These are phyloP conservation scores for Metacarcinus magister DNA, from an alignment of 2,888 invertebrate genomes.

Conservation along the genomic window DNA sequence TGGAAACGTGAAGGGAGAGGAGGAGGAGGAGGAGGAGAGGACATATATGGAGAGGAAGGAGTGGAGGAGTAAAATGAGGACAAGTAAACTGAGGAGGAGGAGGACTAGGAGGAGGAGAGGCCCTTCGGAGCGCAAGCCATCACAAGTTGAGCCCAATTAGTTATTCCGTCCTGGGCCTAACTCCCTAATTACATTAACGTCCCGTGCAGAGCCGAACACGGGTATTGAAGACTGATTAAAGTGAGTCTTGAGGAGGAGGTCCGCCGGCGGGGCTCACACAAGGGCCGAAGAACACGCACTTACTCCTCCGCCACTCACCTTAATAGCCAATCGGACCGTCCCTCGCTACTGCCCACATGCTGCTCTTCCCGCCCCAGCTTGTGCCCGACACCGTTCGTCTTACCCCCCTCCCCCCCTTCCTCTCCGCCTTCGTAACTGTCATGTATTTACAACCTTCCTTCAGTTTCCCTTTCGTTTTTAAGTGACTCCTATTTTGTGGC, in stretches of 20 bases:
- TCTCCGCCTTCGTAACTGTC: not conserved
- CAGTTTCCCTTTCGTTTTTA: not conserved
- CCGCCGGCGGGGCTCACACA: not conserved
- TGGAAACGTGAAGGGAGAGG: conserved; percentile 19
- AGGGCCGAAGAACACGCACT: not conserved
- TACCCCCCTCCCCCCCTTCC: not conserved
- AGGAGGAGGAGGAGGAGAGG: not conserved
- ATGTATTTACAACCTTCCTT: not conserved
- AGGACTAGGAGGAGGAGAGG: not conserved
- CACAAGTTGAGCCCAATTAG: conserved; percentile 55
- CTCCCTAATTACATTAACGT: conserved; percentile 64
- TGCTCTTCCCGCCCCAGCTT: not conserved
- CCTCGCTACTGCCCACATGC: not conserved
- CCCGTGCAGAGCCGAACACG: conserved; percentile 52
- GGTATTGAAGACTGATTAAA: conserved; percentile 66
- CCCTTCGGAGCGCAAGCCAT: not conserved
- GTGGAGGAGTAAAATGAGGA: not conserved
- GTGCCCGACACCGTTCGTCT: not conserved
- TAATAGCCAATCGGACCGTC: conserved; percentile 48
- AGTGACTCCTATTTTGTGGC: not conserved
- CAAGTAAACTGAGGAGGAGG: not conserved
- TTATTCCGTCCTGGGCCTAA: conserved; percentile 63
- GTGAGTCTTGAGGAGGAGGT: conserved; percentile 51
- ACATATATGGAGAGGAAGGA: not conserved
- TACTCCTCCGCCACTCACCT: not conserved